These are phyloP conservation scores for Anarhynchus alexandrinus DNA, from an alignment of 2,113 vertebrate genomes.

Conservation along the genomic window DNA sequence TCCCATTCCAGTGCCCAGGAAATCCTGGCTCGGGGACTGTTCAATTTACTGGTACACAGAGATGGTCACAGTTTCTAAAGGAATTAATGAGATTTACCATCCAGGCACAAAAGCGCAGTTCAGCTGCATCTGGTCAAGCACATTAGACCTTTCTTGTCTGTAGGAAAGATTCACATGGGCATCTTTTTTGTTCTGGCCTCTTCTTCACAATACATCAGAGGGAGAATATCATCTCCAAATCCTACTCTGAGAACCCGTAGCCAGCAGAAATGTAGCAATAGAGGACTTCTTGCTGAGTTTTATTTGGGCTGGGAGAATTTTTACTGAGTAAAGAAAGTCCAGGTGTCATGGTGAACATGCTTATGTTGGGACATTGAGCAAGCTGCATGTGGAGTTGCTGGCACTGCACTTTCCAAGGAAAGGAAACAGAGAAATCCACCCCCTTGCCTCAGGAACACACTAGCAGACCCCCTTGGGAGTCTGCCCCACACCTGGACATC, in stretches of 20 bases:
- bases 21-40: not conserved
- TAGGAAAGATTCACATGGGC: not conserved
- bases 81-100: not conserved
- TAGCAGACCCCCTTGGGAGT: not conserved
- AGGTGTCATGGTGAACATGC: not conserved
- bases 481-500: no score
- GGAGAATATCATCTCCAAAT: not conserved
- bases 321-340: not conserved
- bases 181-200: not conserved
- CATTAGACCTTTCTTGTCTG: not conserved
- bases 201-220: not conserved
- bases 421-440: not conserved
- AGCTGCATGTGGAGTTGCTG: not conserved
- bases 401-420: not conserved
- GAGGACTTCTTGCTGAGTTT: not conserved
- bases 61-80: fast-evolving
- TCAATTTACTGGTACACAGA: not conserved
- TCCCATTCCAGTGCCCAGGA: not conserved
- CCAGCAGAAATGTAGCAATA: not conserved
- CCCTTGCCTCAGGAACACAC: fast-evolving
- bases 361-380: not conserved
- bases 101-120: not conserved
- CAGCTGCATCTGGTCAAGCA: not conserved
- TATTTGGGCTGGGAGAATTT: not conserved
- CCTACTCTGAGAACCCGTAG: not conserved